Conservation (phyloP, 35 echinoderm and acorn worm species). For the Apostichopus californicus region DNA sequence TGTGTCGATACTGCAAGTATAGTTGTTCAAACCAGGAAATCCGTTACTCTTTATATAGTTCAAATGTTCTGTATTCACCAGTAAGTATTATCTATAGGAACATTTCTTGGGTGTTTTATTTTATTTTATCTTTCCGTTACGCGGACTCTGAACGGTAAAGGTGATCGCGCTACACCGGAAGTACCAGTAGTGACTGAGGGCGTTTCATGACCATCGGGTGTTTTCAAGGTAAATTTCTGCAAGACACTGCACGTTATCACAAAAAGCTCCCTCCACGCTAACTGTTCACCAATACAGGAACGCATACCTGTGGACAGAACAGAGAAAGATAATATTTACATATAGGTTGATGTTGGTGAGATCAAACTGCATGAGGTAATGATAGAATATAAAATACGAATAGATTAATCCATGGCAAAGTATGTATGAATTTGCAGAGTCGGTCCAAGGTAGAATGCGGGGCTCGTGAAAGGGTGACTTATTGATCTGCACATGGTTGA, state of each 20-base stretch:
- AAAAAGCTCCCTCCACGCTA: constrained; percentile 39
- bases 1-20: too few species aligned
- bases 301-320: constrained; percentile 26
- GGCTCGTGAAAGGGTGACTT: too few species aligned
- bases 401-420: too few species aligned
- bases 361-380: not conserved
- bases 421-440: too few species aligned
- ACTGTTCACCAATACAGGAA: constrained; percentile 42
- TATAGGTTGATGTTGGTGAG: not conserved
- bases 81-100: too few species aligned
- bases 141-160: not conserved
- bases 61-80: too few species aligned
- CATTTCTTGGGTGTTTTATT: too few species aligned
- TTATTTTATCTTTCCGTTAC: not conserved
- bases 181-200: not conserved
- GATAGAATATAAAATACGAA: not conserved
- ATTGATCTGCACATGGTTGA: too few species aligned
- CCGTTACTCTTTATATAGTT: too few species aligned
- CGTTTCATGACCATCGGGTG: not conserved
- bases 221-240: constrained; percentile 7
- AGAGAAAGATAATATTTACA: not conserved
- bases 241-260: constrained; percentile 3
- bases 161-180: constrained; percentile 5
- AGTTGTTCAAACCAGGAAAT: too few species aligned
- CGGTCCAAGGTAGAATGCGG: too few species aligned